Base-by-base conservation (phyloP, 92 coral and sea anemone species). In the Porites cylindrica region DNA sequence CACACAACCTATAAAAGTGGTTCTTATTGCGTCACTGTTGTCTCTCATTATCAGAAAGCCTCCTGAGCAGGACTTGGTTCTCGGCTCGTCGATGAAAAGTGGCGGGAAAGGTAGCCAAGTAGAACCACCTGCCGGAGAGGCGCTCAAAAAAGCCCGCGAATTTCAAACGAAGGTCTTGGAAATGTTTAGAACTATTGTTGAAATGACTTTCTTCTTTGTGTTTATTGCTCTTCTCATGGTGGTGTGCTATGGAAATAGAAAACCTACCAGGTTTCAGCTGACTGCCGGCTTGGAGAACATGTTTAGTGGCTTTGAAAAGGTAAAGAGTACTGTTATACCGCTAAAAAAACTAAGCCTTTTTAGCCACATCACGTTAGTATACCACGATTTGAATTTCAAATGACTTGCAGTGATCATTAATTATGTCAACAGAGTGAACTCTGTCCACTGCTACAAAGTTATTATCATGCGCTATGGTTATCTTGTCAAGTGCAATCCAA, bases 1-100 rank as follows among this genome's bases (percentile, higher is more conserved):
- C 13, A 93, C 95, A 7, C 98, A 95, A 74, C 98, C 98, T 67
- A 78, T 93, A 6, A 95, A 94, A 88, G 99, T 96, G 8, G 86
- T 96, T 14, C 60, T 88, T 24, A 80, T 93, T 43, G 99, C 99
- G 64, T 90, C 96, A 0, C 74, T 95, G 13, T 67, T 95, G 85
- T 93, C 96, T 21, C 84, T 95, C 11, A 75, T 95, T 8, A 89
- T 95, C 19, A 95, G 91, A 82, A 95, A 95, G 79, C 96, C 96
- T 3, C 96, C 96, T 1, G 83, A 82, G 77, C 86, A 81, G 62
- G 98, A 95, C 50, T 80, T 61, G 29, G 98, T 95, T 14, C 38
- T 95, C 17, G 98, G 98, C 5, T 88, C 90, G 8, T 83, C 90
- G 17, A 84, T 93, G 66, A 88, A 91, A 51, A 79, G 83, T 32